Conservation (phyloP, 1,140 invertebrate genomes). For the Ips typographus region DNA sequence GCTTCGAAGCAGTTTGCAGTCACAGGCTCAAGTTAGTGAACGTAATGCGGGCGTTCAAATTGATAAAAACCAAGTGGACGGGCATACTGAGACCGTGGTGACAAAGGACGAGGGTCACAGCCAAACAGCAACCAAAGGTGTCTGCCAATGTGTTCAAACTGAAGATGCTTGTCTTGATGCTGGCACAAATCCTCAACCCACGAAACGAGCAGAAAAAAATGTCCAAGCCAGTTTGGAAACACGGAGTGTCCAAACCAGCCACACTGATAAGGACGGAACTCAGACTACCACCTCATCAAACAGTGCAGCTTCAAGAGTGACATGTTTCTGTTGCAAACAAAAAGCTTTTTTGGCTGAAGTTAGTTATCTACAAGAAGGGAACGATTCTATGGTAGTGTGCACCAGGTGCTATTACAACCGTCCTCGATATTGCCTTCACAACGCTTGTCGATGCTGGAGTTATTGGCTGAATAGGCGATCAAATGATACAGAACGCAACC, state of each 20-base stretch:
- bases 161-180: neutral
- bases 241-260: too few species aligned
- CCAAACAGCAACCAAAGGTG: neutral
- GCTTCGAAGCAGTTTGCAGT: too few species aligned
- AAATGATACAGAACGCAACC: conserved; percentile 6
- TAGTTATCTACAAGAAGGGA: conserved; percentile 17
- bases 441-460: conserved; percentile 6
- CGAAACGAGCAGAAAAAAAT: neutral
- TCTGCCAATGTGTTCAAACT: neutral
- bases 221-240: too few species aligned
- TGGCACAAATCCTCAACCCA: neutral
- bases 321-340: conserved; percentile 21
- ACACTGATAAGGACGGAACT: neutral
- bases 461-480: conserved; percentile 28
- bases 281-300: neutral
- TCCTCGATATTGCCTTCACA: conserved; percentile 4
- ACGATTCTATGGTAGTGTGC: conserved; percentile 8
- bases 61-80: too few species aligned
- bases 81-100: too few species aligned
- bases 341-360: conserved; percentile 24
- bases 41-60: too few species aligned
- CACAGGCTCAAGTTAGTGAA: too few species aligned
- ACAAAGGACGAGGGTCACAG: too few species aligned
- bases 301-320: conserved; percentile 2
- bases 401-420: conserved; percentile 17